Evolutionary conservation across 2,888 invertebrate species (phyloP), one percentile per base, ranked within the genome.

Genomic region (Eustalomyia histrio): DNA sequence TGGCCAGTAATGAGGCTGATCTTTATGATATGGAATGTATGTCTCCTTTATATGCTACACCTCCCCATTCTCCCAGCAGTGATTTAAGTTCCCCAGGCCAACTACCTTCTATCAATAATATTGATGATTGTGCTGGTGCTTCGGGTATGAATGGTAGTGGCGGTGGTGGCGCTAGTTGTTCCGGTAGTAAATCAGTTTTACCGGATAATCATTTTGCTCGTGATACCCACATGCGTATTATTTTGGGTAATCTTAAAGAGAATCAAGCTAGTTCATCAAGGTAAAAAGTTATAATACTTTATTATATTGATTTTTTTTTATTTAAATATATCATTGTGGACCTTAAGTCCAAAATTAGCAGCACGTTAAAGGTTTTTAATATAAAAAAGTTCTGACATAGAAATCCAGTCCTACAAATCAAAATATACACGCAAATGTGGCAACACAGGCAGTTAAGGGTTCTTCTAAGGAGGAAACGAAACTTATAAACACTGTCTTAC

Each of bases 191-290:
- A 80, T 82, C 88, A 24, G 83, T 84, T 87, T 86, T 93, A 88
- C 92, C 95, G 0, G 96, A 96, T 90, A 95, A 95, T 43, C 96
- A 96, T 88, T 96, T 96, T 91, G 95, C 95, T 69, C 92, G 97
- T n/a, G 97, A 97, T 88, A 96, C 97, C 0, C 97, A 97, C 87
- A 97, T 97, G 97, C 92, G 96, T 83, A 97, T 97, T 84, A 97
- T 97, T 85, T 91, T 97, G 83, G 95, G 95, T 0, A 93, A 93
- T 39, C 87, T 90, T 0, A 91, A 91, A 73, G 90, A 91, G 74
- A 89, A 87, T 83, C 90, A 89, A 85, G 86, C 90, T 61, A 88
- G 88, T 75, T 89, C 90, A 55, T 90, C 90, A 10, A 87, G 89
- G 90, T 90, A 72, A 86, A 82, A 52, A 39, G 2, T 29, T 29